A percentile compares a stretch with the other conserved stretches of the same genome.
phyloP scores from a whole-genome alignment of 2,113 vertebrate genomes.

The Ctenomys sociabilis region DNA sequence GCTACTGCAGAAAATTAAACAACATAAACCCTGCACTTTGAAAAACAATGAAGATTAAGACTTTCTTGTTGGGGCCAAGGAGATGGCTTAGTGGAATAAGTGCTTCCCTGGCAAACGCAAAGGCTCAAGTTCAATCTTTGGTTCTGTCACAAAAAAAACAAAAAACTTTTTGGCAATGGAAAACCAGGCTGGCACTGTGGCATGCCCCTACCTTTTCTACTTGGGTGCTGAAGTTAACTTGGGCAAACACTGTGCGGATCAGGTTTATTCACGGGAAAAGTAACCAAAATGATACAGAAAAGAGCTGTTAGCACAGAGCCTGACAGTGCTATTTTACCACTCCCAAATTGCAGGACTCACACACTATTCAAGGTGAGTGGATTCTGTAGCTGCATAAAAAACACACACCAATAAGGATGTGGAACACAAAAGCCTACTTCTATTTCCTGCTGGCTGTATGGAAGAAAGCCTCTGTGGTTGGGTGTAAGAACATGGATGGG shows the following conservation, averaged over 20 bases:
- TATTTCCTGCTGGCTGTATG: background rate
- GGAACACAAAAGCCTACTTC: background rate
- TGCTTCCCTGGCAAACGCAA: no score
- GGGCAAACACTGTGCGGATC: slow-evolving; percentile 3
- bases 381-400: background rate
- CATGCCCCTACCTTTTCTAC: background rate
- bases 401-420: background rate
- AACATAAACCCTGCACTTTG: background rate
- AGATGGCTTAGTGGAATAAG: no score
- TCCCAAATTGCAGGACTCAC: background rate
- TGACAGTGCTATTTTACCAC: background rate
- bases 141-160: no score
- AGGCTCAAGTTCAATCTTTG: no score
- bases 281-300: background rate
- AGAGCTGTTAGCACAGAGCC: background rate
- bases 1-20: background rate
- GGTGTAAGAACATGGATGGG: background rate
- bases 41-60: background rate
- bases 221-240: slow-evolving; percentile 31
- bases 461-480: background rate
- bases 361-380: background rate
- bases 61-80: no score
- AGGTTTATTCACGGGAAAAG: slow-evolving; percentile 4
- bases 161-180: background rate
- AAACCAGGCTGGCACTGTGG: background rate